Evolutionary conservation across 1,140 invertebrate genomes (phyloP).

Genomic region (Amphibalanus amphitrite): DNA sequence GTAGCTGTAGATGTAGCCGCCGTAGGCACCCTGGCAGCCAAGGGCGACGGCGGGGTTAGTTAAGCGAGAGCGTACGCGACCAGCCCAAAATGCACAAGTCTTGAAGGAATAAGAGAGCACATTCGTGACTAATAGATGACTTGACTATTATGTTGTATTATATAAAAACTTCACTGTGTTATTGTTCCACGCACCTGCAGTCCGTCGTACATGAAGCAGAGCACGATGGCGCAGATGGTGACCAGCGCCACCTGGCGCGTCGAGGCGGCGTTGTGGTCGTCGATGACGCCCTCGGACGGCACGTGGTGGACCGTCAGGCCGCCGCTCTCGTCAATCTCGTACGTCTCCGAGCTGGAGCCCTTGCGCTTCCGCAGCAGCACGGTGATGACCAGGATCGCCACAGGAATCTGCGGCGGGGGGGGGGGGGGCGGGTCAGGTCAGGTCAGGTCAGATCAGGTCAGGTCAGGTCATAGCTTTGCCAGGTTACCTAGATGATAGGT

Average conservation of each 20-base stretch:
- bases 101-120: too few relatives aligned
- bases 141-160: too few relatives aligned
- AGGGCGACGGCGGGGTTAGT: too few relatives aligned
- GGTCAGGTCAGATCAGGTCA: too few relatives aligned
- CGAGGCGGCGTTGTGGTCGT: conserved; percentile 13
- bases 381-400: conserved; percentile 16
- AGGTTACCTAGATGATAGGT: too few relatives aligned
- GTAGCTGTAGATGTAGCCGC: conserved; percentile 33
- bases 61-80: too few relatives aligned
- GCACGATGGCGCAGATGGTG: conserved; percentile 23
- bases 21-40: conserved; percentile 33
- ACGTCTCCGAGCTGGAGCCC: conserved; percentile 9
- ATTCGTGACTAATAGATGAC: too few relatives aligned
- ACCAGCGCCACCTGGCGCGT: conserved; percentile 22
- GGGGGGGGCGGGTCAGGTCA: too few relatives aligned
- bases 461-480: too few relatives aligned
- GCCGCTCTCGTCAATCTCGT: conserved; percentile 10
- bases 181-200: conserved; percentile 31
- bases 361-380: conserved; percentile 14
- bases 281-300: background rate
- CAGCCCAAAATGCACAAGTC: too few relatives aligned
- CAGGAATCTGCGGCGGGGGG: conserved; percentile 16
- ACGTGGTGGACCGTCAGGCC: conserved; percentile 7
- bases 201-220: conserved; percentile 31
- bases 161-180: too few relatives aligned